Conservation (phyloP, 2,113 vertebrate genomes). For the Dascyllus trimaculatus region DNA sequence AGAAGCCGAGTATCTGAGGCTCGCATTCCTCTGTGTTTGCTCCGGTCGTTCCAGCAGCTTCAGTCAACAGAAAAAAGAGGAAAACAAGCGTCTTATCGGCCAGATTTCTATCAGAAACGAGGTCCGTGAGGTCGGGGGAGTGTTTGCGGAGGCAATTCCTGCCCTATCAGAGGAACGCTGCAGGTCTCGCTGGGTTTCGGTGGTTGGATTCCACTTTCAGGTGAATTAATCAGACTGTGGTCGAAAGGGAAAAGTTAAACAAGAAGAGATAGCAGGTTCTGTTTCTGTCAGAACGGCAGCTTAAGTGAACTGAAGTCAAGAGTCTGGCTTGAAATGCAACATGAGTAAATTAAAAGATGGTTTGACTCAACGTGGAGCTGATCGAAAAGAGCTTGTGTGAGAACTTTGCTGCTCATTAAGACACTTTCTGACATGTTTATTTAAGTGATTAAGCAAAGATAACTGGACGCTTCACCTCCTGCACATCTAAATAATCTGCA, state of each 20-base stretch:
- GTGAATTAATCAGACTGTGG: conserved; percentile 1
- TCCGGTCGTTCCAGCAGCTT: background rate
- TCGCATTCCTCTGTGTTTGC: conserved; percentile 31
- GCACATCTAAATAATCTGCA: too few species aligned
- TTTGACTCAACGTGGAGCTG: too few species aligned
- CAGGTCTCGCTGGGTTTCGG: conserved; percentile 7
- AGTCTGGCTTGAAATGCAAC: background rate
- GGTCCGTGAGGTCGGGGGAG: background rate
- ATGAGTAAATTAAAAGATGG: too few species aligned
- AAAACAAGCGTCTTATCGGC: background rate
- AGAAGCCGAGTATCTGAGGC: conserved; percentile 15
- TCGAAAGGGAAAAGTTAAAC: conserved; percentile 15
- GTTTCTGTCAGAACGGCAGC: background rate
- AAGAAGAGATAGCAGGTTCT: background rate
- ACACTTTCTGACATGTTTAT: too few species aligned
- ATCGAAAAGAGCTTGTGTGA: too few species aligned
- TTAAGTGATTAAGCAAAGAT: too few species aligned
- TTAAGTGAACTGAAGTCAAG: background rate
- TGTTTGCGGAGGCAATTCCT: background rate
- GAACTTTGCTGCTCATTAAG: too few species aligned
- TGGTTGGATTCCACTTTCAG: conserved; percentile 8
- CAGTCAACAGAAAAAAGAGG: background rate
- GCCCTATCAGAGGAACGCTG: background rate
- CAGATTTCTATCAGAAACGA: background rate
- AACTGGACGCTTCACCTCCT: too few species aligned